A percentile compares a stretch with the other conserved stretches of the same genome.
Evolutionary conservation across 2,797 vertebrate genomes (phyloP).

Genomic region (Muscicapa striata): DNA sequence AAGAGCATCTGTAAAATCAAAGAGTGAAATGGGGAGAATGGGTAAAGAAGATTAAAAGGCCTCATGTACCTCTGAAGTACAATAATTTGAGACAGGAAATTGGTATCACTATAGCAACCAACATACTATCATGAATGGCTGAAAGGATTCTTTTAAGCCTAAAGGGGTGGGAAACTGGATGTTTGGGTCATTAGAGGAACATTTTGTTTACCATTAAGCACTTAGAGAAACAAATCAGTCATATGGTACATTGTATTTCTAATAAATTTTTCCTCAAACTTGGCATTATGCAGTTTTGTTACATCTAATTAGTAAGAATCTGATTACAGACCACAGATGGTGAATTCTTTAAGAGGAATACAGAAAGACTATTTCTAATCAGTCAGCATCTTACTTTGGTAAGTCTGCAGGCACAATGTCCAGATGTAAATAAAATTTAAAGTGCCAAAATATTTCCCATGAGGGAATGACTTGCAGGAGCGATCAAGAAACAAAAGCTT

Average conservation of each 20-base stretch:
- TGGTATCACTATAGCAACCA: conserved; percentile 66
- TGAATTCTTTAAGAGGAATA: background rate
- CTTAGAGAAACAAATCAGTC: background rate
- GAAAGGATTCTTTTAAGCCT: background rate
- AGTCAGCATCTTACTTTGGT: background rate
- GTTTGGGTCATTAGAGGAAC: background rate
- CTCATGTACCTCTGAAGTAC: conserved; percentile 17
- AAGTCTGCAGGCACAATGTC: background rate
- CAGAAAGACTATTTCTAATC: background rate
- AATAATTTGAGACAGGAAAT: conserved; percentile 35
- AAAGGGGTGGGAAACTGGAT: background rate
- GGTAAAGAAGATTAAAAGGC: conserved; percentile 12
- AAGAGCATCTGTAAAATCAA: conserved; percentile 22
- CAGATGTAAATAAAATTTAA: conserved; percentile 34
- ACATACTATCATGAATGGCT: background rate
- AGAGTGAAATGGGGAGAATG: background rate
- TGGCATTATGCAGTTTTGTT: background rate
- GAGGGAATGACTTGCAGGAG: background rate
- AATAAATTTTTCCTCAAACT: background rate
- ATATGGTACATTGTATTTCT: background rate
- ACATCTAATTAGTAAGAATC: conserved; percentile 15
- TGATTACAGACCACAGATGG: conserved; percentile 32
- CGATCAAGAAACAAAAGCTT: background rate
- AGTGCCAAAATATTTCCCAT: background rate
- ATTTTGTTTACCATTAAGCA: background rate